A percentile compares a stretch with the other conserved stretches of the same genome.
Evolutionary conservation across 2,113 vertebrate species (phyloP).

Genomic region (Xenopus laevis): DNA sequence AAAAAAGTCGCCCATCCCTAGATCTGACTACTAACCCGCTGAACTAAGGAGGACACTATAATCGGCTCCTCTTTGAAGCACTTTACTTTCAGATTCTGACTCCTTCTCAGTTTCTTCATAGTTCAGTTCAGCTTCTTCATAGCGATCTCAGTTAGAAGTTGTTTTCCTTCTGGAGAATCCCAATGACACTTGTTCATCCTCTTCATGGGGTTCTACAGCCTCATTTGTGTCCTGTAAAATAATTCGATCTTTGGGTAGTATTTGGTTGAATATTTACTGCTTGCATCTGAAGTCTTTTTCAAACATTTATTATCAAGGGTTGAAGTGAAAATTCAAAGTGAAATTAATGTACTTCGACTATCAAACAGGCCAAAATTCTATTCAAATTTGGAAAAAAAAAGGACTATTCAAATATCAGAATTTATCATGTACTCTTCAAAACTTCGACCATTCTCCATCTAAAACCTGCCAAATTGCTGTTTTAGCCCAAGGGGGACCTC

Average conservation of each 20-base stretch:
- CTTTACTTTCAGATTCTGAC: conserved; percentile 5
- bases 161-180: conserved; percentile 35
- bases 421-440: no score
- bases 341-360: no score
- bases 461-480: no score
- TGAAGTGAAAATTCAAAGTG: no score
- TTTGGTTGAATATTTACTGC: not conserved
- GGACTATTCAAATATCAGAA: no score
- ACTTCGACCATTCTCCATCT: no score
- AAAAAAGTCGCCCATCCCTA: no score
- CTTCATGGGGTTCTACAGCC: conserved; percentile 6
- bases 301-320: no score
- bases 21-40: conserved; percentile 11
- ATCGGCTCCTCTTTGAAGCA: conserved; percentile 28
- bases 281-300: not conserved
- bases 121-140: conserved; percentile 10
- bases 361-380: no score
- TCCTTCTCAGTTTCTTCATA: conserved; percentile 20
- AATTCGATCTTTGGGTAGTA: not conserved
- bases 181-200: not conserved
- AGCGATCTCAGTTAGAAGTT: conserved; percentile 33
- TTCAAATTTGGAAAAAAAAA: no score
- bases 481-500: no score
- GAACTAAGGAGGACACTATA: conserved; percentile 32
- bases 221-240: conserved; percentile 19